Evolutionary conservation across 92 coral and sea anemone genomes (phyloP), one percentile per base, ranked within the genome.

Genomic region (Epizoanthus ramosus): DNA sequence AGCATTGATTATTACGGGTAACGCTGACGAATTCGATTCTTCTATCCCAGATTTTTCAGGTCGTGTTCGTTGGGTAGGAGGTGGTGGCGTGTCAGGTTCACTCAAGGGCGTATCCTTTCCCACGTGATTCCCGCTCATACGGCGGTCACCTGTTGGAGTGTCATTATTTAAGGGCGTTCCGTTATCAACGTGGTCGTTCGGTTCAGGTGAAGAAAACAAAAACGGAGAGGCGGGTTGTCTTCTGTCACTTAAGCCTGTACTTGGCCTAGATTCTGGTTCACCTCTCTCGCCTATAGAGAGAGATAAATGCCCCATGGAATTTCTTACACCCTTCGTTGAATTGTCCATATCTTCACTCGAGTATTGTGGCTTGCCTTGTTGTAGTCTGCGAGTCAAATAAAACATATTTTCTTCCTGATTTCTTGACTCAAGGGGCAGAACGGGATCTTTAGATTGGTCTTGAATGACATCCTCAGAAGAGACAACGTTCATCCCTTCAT

Each of bases 151-250:
- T 1, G 68, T 16, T 8, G 68, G 22, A 57, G 68, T 58, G 12
- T 31, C 22, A 1, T 28, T 50, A 50, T 10, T 50, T 50, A 50
- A 50, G 54, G 54, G 16, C 10, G 54, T 50, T 50, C 54, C 54
- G 2, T 13, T 66, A 57, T 57, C 68, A 54, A n/a, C 68, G 6
- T 52, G 24, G 22, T 61, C 52, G 7, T 15, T 43, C 63, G 56
- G 28, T n/a, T 77, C 82, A 19, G 82, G 71, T 39, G 54, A 77
- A 19, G 71, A 61, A 14, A 77, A 37, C 8, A 61, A 21, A 14
- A 41, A 43, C 7, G 71, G 71, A 61, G 82, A 77, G 15, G 43
- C 57, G 41, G 6, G 23, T 6, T 41, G 7, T 3, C 23, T n/a
- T 8, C 15, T 15, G 17, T 22, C 56, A 28, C 52, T 43, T 1